Evolutionary conservation across 1,140 invertebrate species (phyloP).

Genomic region (Archivesica marissinica): DNA sequence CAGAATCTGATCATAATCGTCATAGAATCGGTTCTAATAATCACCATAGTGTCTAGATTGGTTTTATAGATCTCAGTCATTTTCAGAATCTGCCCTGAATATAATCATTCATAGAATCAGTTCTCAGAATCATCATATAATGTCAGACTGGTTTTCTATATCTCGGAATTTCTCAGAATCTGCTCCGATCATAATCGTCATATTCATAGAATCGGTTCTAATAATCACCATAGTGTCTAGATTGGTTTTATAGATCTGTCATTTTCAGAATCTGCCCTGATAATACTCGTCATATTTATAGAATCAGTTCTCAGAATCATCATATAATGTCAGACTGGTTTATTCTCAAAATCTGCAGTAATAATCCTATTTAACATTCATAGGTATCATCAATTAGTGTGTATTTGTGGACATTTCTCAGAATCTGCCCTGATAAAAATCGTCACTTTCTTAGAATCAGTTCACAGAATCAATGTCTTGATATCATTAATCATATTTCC

Average conservation of each 20-base stretch:
- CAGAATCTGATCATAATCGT: too few relatives aligned
- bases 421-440: constrained; percentile 11
- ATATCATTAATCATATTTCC: too few relatives aligned
- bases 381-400: background rate
- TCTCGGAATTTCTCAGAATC: background rate
- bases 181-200: constrained; percentile 28
- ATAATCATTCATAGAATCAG: background rate
- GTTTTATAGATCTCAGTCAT: too few relatives aligned
- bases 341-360: too few relatives aligned
- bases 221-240: too few relatives aligned
- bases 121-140: constrained; percentile 2
- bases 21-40: too few relatives aligned
- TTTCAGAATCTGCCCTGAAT: constrained; percentile 22
- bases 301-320: constrained; percentile 6
- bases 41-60: too few relatives aligned
- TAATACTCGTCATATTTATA: background rate
- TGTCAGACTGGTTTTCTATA: too few relatives aligned
- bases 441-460: background rate
- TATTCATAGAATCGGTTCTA: background rate
- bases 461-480: constrained; percentile 9
- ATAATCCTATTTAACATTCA: background rate
- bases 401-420: background rate
- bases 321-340: too few relatives aligned
- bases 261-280: constrained; percentile 13
- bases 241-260: too few relatives aligned